Percentiles rank a stretch among this genome's conserved stretches.
Evolutionary conservation across 1,140 invertebrate genomes (phyloP).

Genomic region (Caenorhabditis tropicalis): DNA sequence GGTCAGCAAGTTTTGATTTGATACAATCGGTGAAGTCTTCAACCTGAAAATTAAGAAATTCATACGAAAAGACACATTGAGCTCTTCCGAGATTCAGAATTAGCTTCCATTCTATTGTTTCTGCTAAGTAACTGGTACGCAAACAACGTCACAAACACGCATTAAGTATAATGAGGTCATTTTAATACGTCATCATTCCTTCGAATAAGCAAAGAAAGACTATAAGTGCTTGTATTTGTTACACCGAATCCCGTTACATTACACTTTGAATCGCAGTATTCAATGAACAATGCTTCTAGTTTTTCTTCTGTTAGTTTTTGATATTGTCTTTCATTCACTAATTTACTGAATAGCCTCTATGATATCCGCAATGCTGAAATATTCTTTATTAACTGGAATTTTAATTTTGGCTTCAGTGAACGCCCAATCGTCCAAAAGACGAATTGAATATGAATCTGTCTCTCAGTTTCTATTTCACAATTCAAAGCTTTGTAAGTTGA

Average conservation of each 20-base stretch:
- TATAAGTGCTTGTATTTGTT: background rate
- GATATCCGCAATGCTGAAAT: background rate
- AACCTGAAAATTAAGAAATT: background rate
- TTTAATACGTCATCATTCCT: constrained; percentile 13
- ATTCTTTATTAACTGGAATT: background rate
- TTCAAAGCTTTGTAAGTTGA: constrained; percentile 21
- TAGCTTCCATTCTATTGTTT: background rate
- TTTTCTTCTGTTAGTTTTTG: background rate
- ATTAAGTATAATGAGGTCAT: background rate
- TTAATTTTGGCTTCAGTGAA: background rate
- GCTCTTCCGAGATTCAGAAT: too few relatives aligned
- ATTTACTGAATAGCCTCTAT: too few relatives aligned
- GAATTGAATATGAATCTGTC: background rate
- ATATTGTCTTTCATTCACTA: background rate
- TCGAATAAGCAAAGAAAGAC: background rate
- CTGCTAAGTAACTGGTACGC: background rate
- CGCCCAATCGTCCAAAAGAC: background rate
- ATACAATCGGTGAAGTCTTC: background rate
- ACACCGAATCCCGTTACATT: constrained; percentile 32
- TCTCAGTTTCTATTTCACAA: constrained; percentile 30
- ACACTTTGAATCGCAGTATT: constrained; percentile 8
- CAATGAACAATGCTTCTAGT: constrained; percentile 24
- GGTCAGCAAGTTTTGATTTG: background rate
- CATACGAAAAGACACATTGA: background rate
- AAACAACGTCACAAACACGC: background rate